phyloP scores from a whole-genome alignment of 2,797 vertebrate species.

The Aldrovandia affinis region DNA sequence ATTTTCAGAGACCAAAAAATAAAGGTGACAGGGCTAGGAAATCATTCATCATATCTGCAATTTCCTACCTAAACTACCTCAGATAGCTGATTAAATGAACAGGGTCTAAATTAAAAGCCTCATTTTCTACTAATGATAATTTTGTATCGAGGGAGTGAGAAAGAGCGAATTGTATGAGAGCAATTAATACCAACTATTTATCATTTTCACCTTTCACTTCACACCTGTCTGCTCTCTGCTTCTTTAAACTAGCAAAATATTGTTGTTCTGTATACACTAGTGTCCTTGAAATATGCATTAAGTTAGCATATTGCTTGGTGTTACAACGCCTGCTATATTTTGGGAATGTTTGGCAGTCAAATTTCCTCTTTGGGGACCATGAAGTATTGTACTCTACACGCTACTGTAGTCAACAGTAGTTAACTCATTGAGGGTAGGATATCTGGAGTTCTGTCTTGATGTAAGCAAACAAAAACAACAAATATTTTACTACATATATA shows the following conservation, averaged over 20 bases:
- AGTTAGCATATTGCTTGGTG: neutral
- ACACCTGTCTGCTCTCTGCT: neutral
- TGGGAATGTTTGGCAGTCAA: neutral
- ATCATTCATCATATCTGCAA: conserved; percentile 22
- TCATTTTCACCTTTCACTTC: conserved; percentile 23
- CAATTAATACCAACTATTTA: conserved; percentile 21
- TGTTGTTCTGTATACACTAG: neutral
- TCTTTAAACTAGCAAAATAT: neutral
- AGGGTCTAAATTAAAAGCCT: conserved; percentile 24
- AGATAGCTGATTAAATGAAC: conserved; percentile 22
- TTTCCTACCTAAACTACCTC: conserved; percentile 16
- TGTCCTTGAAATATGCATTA: neutral
- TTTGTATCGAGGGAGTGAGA: conserved; percentile 18
- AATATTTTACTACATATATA: neutral
- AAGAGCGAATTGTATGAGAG: conserved; percentile 5
- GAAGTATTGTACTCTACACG: neutral
- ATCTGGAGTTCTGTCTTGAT: no score
- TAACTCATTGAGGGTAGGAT: neutral
- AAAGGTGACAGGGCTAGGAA: neutral
- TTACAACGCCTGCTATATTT: neutral
- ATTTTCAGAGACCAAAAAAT: conserved; percentile 15
- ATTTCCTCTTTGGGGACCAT: neutral
- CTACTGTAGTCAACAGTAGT: neutral
- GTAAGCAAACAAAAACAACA: neutral
- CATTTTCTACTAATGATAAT: conserved; percentile 16